Evolutionary conservation across 2,888 invertebrate genomes (phyloP).

Genomic region (Epistrophella euchroma): DNA sequence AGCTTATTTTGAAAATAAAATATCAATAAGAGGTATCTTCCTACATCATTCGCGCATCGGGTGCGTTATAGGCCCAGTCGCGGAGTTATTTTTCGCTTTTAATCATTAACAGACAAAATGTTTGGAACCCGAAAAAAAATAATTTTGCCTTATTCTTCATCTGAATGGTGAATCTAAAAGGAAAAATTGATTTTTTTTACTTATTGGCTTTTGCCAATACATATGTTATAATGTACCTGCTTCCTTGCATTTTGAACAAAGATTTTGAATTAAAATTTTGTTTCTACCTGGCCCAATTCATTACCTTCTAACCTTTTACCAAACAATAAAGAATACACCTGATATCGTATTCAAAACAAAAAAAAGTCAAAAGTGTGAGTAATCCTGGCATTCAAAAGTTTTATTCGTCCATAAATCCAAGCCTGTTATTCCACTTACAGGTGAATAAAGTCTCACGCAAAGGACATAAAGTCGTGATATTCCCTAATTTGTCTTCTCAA

Average conservation of each 20-base stretch:
- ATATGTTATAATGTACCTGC: too few species aligned
- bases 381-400: conserved; percentile 53
- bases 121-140: background rate
- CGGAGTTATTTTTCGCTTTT: too few species aligned
- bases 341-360: conserved; percentile 29
- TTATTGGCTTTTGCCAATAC: too few species aligned
- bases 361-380: conserved; percentile 37
- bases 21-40: too few species aligned
- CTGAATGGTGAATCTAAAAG: too few species aligned
- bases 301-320: background rate
- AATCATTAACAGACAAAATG: too few species aligned
- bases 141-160: too few species aligned
- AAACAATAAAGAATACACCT: conserved; percentile 34
- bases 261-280: background rate
- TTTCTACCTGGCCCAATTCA: background rate
- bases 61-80: too few species aligned
- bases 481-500: conserved; percentile 71
- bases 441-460: conserved; percentile 70
- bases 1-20: too few species aligned
- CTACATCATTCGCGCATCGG: too few species aligned
- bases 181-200: too few species aligned
- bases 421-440: conserved; percentile 34
- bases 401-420: conserved; percentile 49
- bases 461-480: conserved; percentile 68
- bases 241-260: background rate